Percentiles rank a stretch among this genome's conserved stretches.
phyloP scores from a whole-genome alignment of 2,888 invertebrate species.

The Troides aeacus region DNA sequence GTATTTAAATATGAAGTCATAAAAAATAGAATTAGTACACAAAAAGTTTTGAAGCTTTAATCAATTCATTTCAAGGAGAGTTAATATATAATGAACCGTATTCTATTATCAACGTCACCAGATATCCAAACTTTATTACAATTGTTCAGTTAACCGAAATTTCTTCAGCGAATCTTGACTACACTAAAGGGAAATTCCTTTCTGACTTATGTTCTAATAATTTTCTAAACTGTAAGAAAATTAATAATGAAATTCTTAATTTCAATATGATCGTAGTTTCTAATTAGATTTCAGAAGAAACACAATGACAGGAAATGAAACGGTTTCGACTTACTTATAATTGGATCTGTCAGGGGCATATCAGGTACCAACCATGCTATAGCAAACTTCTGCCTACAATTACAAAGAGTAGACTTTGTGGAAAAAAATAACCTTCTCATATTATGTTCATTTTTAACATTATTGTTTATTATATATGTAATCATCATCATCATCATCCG shows the following conservation, averaged over 20 bases:
- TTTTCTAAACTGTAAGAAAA: background rate
- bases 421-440: background rate
- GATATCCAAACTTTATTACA: background rate
- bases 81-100: background rate
- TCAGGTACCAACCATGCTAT: slow-evolving; percentile 7
- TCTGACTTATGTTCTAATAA: slow-evolving; percentile 3
- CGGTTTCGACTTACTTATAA: slow-evolving; percentile 23
- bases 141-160: background rate
- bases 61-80: background rate
- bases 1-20: background rate
- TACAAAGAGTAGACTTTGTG: background rate
- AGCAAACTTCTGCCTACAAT: background rate
- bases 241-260: background rate
- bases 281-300: slow-evolving; percentile 11
- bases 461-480: too few relatives aligned
- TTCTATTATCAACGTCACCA: background rate
- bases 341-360: slow-evolving; percentile 19
- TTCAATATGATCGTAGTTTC: background rate
- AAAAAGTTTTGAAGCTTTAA: background rate
- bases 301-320: slow-evolving; percentile 19
- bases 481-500: too few relatives aligned
- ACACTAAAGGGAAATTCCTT: background rate
- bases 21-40: background rate
- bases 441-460: too few relatives aligned
- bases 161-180: background rate